A percentile compares a stretch with the other conserved stretches of the same genome.
phyloP scores from a whole-genome alignment of 1,140 invertebrate species.

The Conus betulinus region DNA sequence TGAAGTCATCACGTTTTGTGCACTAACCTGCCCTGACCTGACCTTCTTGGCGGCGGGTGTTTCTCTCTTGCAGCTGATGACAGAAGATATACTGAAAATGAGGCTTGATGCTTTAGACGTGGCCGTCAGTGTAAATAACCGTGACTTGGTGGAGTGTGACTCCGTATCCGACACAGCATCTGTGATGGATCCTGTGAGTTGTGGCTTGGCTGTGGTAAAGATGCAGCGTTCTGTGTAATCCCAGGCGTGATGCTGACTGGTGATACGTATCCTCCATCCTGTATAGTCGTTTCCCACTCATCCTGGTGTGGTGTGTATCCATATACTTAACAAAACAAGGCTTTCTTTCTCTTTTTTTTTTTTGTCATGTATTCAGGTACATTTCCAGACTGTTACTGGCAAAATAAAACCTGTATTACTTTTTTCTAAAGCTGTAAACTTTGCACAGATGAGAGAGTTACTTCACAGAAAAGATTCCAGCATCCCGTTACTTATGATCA shows the following conservation, averaged over 20 bases:
- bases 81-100: conserved; percentile 27
- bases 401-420: too few species aligned
- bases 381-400: too few species aligned
- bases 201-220: neutral
- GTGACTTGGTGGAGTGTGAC: neutral
- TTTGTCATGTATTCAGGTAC: too few species aligned
- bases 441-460: too few species aligned
- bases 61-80: conserved; percentile 27
- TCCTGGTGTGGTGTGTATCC: neutral
- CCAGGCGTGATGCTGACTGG: neutral
- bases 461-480: too few species aligned
- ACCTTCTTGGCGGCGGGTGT: neutral
- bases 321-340: too few species aligned
- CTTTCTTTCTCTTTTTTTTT: too few species aligned
- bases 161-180: conserved; percentile 1
- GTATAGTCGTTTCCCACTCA: neutral
- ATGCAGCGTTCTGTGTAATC: neutral
- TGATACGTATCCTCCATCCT: neutral
- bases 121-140: conserved; percentile 25
- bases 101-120: conserved; percentile 29
- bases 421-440: too few species aligned
- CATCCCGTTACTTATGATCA: too few species aligned
- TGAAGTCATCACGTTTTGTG: neutral
- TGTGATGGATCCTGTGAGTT: neutral
- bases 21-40: neutral